Conservation (phyloP, 2,113 vertebrate genomes). For the Scomber colias region DNA sequence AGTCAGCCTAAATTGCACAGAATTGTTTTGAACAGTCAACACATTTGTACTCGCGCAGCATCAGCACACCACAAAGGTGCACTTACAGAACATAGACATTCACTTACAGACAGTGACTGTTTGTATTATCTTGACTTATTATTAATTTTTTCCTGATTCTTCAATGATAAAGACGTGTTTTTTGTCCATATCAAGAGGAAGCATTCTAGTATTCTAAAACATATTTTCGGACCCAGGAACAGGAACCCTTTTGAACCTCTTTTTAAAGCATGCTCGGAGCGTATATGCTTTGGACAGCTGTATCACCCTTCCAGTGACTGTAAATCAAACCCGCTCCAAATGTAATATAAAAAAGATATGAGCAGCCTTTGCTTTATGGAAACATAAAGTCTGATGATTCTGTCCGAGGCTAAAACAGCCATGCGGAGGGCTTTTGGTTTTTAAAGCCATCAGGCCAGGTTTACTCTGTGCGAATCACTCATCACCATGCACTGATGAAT, state of each 20-base stretch:
- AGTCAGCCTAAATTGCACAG: conserved; percentile 5
- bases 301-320: conserved; percentile 31
- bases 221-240: background rate
- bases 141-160: background rate
- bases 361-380: conserved; percentile 60
- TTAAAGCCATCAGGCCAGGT: conserved; percentile 38
- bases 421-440: conserved; percentile 36
- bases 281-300: conserved; percentile 4
- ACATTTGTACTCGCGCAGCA: conserved; percentile 6
- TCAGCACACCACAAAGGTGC: background rate
- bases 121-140: background rate
- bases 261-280: conserved; percentile 5
- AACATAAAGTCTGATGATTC: conserved; percentile 57
- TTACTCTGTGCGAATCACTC: conserved; percentile 29
- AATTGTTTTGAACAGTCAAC: conserved; percentile 3
- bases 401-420: conserved; percentile 47
- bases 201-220: conserved; percentile 41
- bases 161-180: conserved; percentile 7
- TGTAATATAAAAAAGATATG: conserved; percentile 63
- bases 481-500: background rate
- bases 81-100: conserved; percentile 8
- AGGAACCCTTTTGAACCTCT: conserved; percentile 14
- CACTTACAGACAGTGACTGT: background rate
- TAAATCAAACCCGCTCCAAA: conserved; percentile 63
- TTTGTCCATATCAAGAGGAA: conserved; percentile 9